Conservation (phyloP, 2,797 vertebrate species). For the Champsocephalus esox region DNA sequence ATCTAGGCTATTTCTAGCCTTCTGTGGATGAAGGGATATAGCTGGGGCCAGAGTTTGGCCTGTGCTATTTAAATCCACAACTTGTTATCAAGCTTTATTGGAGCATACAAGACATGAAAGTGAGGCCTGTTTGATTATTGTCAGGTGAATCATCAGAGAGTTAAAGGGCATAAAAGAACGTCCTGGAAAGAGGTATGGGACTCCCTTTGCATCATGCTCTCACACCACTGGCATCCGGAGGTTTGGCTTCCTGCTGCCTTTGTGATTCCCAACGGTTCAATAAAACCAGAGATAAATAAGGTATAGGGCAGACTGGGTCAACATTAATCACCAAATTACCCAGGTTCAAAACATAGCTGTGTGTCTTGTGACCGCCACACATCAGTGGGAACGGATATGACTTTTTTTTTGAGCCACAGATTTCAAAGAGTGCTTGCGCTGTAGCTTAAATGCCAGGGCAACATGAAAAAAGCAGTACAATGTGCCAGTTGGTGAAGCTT, state of each 20-base stretch:
- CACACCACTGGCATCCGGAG: slow-evolving; percentile 35
- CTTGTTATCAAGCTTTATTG: slow-evolving; percentile 76
- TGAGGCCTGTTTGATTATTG: slow-evolving; percentile 64
- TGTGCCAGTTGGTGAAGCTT: slow-evolving; percentile 80
- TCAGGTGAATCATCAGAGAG: slow-evolving; percentile 72
- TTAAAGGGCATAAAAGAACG: slow-evolving; percentile 51
- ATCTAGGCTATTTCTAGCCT: slow-evolving; percentile 72
- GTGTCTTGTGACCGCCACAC: slow-evolving; percentile 49
- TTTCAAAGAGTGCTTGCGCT: slow-evolving; percentile 75
- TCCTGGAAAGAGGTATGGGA: slow-evolving; percentile 40
- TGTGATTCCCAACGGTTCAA: slow-evolving; percentile 66
- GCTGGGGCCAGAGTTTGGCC: slow-evolving; percentile 63
- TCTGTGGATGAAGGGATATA: slow-evolving; percentile 49
- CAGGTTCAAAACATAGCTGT: slow-evolving; percentile 61
- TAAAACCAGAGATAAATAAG: slow-evolving; percentile 70
- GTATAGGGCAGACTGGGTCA: slow-evolving; percentile 58
- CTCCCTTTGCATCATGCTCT: slow-evolving; percentile 51
- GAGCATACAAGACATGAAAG: slow-evolving; percentile 68
- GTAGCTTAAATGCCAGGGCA: slow-evolving; percentile 77
- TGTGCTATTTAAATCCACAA: slow-evolving; percentile 75
- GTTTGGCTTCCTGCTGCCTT: slow-evolving; percentile 55
- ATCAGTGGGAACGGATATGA: slow-evolving; percentile 46
- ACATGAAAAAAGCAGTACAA: slow-evolving; percentile 64
- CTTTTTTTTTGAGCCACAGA: slow-evolving; percentile 56
- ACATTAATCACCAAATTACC: slow-evolving; percentile 75